Evolutionary conservation across 2,113 vertebrate genomes (phyloP), one percentile per base, ranked within the genome.

Genomic region (Tiliqua scincoides): DNA sequence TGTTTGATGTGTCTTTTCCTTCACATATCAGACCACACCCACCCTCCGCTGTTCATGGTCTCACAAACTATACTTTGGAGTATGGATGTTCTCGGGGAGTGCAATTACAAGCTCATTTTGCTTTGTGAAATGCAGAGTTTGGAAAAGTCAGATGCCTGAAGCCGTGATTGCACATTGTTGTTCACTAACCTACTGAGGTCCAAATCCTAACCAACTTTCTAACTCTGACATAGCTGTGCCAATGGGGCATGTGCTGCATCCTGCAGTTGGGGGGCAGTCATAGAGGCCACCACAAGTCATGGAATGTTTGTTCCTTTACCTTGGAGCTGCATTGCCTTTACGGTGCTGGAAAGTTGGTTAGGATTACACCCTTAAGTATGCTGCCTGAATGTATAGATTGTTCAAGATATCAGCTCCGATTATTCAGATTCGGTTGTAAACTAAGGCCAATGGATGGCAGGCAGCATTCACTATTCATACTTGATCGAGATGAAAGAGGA

Each of bases 161-260:
- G 30, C 0, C 76, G 0, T 18, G 74, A 61, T 6, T 73, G 3
- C 77, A 82, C 82, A 37, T 11, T 72, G 30, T 37, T 80, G 43
- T 88, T 85, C 14, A 57, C 32, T 2, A 88, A 85, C 72, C 48
- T n/a, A n/a, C n/a, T n/a, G n/a, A n/a, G n/a, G n/a, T n/a, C n/a
- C n/a, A n/a, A n/a, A n/a, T n/a, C n/a, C n/a, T n/a, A n/a, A n/a
- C n/a, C n/a, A n/a, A n/a, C n/a, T n/a, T n/a, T n/a, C n/a, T n/a
- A n/a, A n/a, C n/a, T n/a, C n/a, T n/a, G n/a, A n/a, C n/a, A n/a
- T n/a, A n/a, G n/a, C n/a, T n/a, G n/a, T n/a, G n/a, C n/a, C n/a
- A n/a, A n/a, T n/a, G n/a, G n/a, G n/a, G n/a, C n/a, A n/a, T n/a
- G n/a, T n/a, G n/a, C n/a, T n/a, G n/a, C n/a, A n/a, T n/a, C n/a